phyloP scores from a whole-genome alignment of 2,888 invertebrate genomes.

The Amorpha juglandis region DNA sequence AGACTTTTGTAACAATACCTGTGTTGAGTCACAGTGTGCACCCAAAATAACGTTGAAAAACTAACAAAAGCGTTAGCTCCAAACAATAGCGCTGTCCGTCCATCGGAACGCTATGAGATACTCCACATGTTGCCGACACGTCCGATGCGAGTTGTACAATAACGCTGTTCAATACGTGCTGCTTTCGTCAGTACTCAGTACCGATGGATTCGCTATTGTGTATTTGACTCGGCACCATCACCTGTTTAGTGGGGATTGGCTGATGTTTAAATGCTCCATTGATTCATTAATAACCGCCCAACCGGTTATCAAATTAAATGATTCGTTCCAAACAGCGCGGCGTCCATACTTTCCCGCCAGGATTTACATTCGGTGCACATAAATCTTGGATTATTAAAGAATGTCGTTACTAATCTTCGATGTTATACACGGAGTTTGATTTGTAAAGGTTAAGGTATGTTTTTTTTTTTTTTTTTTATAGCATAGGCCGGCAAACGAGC shows the following conservation, averaged over 20 bases:
- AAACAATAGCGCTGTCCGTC: conserved; percentile 62
- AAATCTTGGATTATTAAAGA: background rate
- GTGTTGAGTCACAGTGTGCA: conserved; percentile 32
- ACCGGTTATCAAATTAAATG: conserved; percentile 40
- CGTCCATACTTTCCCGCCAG: background rate
- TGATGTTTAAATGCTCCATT: conserved; percentile 48
- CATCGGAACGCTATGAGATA: conserved; percentile 72
- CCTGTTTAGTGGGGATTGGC: conserved; percentile 52
- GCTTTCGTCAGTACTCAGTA: conserved; percentile 35
- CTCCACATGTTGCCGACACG: conserved; percentile 58
- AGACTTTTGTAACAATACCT: conserved; percentile 31
- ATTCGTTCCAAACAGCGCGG: conserved; percentile 22
- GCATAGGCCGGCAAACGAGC: too few relatives aligned
- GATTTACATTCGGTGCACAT: conserved; percentile 5
- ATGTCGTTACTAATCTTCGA: background rate
- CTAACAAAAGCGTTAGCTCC: conserved; percentile 55
- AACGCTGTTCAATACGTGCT: conserved; percentile 33
- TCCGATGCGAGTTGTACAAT: conserved; percentile 42
- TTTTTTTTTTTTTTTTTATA: too few relatives aligned
- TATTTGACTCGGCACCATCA: conserved; percentile 43
- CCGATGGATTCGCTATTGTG: conserved; percentile 46
- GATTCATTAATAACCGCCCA: conserved; percentile 48
- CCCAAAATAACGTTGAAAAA: conserved; percentile 55
- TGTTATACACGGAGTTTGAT: background rate
- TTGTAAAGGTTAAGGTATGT: too few relatives aligned